Evolutionary conservation across 2,113 vertebrate genomes (phyloP), one percentile per base, ranked within the genome.

Genomic region (Pithys albifrons): DNA sequence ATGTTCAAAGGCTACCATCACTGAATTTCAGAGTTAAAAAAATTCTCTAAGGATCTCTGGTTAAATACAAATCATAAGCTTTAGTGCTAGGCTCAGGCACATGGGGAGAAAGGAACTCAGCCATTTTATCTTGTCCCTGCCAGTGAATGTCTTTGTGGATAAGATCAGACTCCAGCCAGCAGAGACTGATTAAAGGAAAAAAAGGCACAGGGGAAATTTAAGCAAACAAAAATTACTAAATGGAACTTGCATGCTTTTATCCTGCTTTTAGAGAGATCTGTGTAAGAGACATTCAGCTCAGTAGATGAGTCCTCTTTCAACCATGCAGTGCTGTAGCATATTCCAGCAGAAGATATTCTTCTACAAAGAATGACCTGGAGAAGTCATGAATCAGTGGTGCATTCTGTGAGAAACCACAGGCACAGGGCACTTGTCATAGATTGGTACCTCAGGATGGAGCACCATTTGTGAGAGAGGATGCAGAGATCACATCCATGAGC

Each of bases 111-210:
- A 88, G 49, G 41, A 76, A 72, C 39, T 78, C 12, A 19, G 58
- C 80, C 57, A 61, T 51, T 95, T 67, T 64, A 77, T 89, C 85
- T 94, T 93, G 66, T 77, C 80, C 72, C 83, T 92, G 80, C 59
- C 85, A 95, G 88, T 74, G 92, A 91, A 88, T 43, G 71, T 91
- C 95, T 95, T 89, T 62, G 39, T 83, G 55, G 39, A 52, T 92
- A 94, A 94, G 73, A 91, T 91, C 79, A 89, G 80, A 80, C 28
- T 79, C 43, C 51, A 95, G 81, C 48, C 55, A 94, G 48, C 51
- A 84, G 64, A 58, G 28, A 75, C 15, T 27, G 46, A 59, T 41
- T 54, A 62, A 65, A 72, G 55, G 24, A 52, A 51, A 94, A 92
- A 93, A 83, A 81, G 49, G 46, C 65, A 86, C 29, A 74, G 16